A percentile compares a stretch with the other conserved stretches of the same genome.
These are phyloP conservation scores for Drosophila yooni DNA, from an alignment of 2,888 invertebrate species.

Conservation along the genomic window DNA sequence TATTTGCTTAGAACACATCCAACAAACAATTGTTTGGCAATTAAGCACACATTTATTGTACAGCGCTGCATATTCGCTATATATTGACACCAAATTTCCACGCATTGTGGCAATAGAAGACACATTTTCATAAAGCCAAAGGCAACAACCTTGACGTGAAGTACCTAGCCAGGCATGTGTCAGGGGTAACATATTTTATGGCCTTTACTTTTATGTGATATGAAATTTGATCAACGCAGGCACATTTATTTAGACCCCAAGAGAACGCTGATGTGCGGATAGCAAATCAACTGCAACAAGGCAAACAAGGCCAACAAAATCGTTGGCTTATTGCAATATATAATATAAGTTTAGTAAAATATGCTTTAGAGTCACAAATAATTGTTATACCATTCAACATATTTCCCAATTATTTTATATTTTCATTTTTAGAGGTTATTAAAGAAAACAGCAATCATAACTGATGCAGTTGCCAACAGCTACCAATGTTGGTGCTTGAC, in stretches of 20 bases:
- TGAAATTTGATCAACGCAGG: constrained; percentile 67
- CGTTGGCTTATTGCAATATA: neutral
- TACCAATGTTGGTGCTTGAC: constrained; percentile 10
- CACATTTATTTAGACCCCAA: constrained; percentile 61
- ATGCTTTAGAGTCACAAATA: neutral
- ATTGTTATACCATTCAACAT: neutral
- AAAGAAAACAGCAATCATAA: constrained; percentile 2
- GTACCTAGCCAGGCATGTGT: constrained; percentile 11
- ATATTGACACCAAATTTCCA: constrained; percentile 77
- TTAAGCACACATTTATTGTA: constrained; percentile 74
- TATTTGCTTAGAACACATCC: constrained; percentile 23
- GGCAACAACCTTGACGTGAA: constrained; percentile 41
- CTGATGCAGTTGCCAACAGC: constrained; percentile 2
- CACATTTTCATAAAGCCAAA: constrained; percentile 77
- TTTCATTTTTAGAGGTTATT: neutral
- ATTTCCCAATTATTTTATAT: neutral
- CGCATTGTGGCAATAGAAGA: constrained; percentile 77
- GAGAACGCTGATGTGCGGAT: constrained; percentile 40
- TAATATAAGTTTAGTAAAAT: neutral
- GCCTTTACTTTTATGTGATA: constrained; percentile 54
- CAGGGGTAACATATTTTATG: constrained; percentile 56
- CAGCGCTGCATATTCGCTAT: constrained; percentile 72
- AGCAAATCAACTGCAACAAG: constrained; percentile 27
- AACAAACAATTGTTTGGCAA: constrained; percentile 46
- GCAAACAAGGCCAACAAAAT: too few relatives aligned